Conservation (phyloP, 2,797 vertebrate genomes). For the Gobionotothen gibberifrons region DNA sequence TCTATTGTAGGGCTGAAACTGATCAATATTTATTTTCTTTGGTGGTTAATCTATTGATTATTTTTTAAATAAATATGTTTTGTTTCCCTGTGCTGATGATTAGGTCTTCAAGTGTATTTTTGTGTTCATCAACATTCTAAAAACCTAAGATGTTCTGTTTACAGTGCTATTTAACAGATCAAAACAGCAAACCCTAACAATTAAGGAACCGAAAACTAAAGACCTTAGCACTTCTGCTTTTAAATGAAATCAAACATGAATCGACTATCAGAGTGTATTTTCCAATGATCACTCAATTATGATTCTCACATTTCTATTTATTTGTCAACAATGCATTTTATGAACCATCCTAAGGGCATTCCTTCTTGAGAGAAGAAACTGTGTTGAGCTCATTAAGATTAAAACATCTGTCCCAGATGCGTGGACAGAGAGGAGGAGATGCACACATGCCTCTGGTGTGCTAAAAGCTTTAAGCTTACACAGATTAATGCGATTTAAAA, state of each 20-base stretch:
- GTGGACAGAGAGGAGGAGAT: constrained; percentile 35
- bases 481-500: constrained; percentile 52
- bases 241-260: constrained; percentile 1
- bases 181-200: background rate
- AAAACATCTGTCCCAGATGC: constrained; percentile 78
- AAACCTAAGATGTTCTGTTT: background rate
- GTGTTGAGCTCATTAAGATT: constrained; percentile 53
- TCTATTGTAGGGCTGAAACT: background rate
- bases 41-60: background rate
- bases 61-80: background rate
- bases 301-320: constrained; percentile 8
- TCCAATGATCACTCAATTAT: no score
- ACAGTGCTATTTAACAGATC: background rate
- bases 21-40: background rate
- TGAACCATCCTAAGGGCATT: background rate
- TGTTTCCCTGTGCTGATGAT: no score
- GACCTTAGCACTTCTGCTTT: background rate
- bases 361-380: constrained; percentile 17
- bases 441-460: constrained; percentile 48
- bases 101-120: background rate
- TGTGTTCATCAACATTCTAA: background rate
- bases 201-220: background rate
- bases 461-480: constrained; percentile 48
- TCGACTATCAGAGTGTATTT: no score
- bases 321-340: background rate